phyloP scores from a whole-genome alignment of 2,797 vertebrate genomes.

The Vipera ursinii region DNA sequence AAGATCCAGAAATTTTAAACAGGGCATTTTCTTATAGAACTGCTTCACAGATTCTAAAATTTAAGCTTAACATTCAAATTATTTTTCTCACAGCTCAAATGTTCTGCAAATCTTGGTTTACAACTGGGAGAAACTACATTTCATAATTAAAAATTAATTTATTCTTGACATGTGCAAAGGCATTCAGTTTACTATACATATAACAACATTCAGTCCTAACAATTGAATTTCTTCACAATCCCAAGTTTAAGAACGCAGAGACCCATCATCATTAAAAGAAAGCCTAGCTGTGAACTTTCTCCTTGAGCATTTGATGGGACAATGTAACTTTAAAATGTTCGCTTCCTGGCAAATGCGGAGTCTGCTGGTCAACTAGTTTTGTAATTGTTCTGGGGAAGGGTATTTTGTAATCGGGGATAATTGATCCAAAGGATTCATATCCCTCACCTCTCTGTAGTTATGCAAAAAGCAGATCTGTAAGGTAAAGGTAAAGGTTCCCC shows the following conservation, averaged over 20 bases:
- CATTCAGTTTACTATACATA: not conserved
- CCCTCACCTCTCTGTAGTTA: not conserved
- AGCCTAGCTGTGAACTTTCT: not conserved
- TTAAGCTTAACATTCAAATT: not conserved
- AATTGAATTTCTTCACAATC: not conserved
- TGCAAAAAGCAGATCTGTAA: not conserved
- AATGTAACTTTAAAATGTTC: not conserved
- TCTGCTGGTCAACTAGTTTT: not conserved
- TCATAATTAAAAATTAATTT: not conserved
- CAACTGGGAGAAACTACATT: not conserved
- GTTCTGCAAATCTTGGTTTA: not conserved
- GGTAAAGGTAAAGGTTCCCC: not conserved
- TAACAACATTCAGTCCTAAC: not conserved
- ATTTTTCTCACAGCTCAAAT: not conserved
- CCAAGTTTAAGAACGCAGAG: not conserved
- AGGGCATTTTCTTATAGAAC: not conserved
- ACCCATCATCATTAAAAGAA: not conserved
- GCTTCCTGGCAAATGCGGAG: not conserved
- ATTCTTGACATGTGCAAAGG: not conserved
- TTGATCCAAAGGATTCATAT: not conserved
- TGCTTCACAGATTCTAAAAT: not conserved
- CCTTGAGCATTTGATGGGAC: not conserved
- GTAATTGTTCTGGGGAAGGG: not conserved
- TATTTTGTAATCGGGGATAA: not conserved
- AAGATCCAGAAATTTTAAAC: not conserved